These are phyloP conservation scores for Tricholauxania praeusta DNA, from an alignment of 2,888 invertebrate species.

Conservation along the genomic window DNA sequence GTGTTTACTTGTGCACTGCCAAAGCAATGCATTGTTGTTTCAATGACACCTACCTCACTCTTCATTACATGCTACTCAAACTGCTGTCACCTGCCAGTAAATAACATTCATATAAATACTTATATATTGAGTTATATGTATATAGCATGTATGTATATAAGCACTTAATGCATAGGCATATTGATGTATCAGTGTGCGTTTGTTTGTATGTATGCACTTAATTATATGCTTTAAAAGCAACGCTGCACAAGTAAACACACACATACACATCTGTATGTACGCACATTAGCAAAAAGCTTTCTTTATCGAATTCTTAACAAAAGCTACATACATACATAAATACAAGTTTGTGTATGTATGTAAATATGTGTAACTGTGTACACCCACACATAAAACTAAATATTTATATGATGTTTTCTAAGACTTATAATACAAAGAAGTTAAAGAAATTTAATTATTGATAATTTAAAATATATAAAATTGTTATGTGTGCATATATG, in stretches of 20 bases:
- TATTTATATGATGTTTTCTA: constrained; percentile 2
- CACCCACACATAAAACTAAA: not conserved
- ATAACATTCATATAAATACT: not conserved
- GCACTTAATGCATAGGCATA: constrained; percentile 21
- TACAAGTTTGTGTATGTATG: constrained; percentile 8
- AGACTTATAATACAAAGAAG: not conserved
- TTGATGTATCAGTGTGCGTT: not conserved
- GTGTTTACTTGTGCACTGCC: constrained; percentile 12
- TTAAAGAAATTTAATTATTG: constrained; percentile 21
- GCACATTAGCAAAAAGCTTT: not conserved
- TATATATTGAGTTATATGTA: not conserved
- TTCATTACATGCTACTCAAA: constrained; percentile 14
- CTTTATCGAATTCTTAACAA: constrained; percentile 23
- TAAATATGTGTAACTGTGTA: constrained; percentile 1
- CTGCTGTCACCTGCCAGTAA: not conserved
- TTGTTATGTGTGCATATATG: not conserved
- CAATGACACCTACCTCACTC: not conserved
- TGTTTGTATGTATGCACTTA: constrained; percentile 15
- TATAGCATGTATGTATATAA: not conserved
- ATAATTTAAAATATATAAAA: constrained; percentile 5
- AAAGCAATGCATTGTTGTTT: constrained; percentile 21
- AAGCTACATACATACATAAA: not conserved
- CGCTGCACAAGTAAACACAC: not conserved
- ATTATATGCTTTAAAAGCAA: constrained; percentile 26
- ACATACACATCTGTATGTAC: not conserved